phyloP scores from a whole-genome alignment of 2,888 invertebrate genomes.

The Trichacis sp. region DNA sequence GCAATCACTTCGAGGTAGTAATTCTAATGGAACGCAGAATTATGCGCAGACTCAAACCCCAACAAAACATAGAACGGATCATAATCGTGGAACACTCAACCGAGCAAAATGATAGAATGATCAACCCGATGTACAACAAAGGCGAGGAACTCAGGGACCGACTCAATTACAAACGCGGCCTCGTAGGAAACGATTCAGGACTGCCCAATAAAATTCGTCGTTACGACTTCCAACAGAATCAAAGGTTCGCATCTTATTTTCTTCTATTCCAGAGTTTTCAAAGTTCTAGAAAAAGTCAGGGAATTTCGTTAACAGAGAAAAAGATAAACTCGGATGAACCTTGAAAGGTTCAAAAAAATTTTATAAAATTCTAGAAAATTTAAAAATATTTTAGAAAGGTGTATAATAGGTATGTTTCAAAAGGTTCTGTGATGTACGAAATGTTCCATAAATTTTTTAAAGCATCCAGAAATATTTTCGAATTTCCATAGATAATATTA shows the following conservation, averaged over 20 bases:
- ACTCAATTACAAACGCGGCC: constrained; percentile 21
- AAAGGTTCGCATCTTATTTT: neutral
- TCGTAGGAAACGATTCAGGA: constrained; percentile 8
- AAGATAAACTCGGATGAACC: too few species aligned
- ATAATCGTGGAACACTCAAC: constrained; percentile 17
- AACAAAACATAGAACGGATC: constrained; percentile 8
- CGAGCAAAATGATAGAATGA: constrained; percentile 8
- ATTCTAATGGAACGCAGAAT: constrained; percentile 62
- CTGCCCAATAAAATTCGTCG: neutral
- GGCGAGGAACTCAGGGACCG: constrained; percentile 18
- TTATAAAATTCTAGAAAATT: too few species aligned
- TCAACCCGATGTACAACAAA: constrained; percentile 32
- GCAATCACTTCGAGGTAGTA: constrained; percentile 61
- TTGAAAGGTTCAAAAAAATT: too few species aligned
- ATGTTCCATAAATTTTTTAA: too few species aligned
- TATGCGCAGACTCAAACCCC: constrained; percentile 48
- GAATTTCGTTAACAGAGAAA: too few species aligned
- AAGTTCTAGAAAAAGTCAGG: too few species aligned
- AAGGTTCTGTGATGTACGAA: too few species aligned
- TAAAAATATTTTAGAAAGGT: too few species aligned
- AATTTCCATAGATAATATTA: too few species aligned
- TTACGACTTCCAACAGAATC: neutral
- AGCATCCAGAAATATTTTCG: too few species aligned
- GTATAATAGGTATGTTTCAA: too few species aligned
- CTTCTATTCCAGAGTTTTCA: neutral